A percentile compares a stretch with the other conserved stretches of the same genome.
Conservation (phyloP, 1,140 invertebrate genomes). For the Himalopsyche phryganea region DNA sequence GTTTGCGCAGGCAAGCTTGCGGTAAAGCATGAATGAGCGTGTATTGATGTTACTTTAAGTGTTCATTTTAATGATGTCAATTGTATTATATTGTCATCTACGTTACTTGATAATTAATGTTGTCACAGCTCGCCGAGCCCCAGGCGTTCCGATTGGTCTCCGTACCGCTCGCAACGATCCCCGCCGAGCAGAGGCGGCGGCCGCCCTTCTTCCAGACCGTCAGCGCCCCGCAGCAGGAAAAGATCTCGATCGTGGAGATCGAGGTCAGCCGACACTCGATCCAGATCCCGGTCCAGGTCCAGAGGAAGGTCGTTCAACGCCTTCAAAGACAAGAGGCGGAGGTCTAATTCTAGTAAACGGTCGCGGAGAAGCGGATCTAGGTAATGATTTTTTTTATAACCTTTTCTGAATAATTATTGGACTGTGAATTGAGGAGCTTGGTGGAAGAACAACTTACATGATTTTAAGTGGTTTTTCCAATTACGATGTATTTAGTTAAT, state of each 20-base stretch:
- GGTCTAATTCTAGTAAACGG: slow-evolving; percentile 39
- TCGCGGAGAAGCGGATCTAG: slow-evolving; percentile 30
- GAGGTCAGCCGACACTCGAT: slow-evolving; percentile 37
- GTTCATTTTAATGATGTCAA: too few species aligned
- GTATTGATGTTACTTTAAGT: too few species aligned
- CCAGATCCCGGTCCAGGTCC: slow-evolving; percentile 46
- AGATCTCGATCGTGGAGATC: slow-evolving; percentile 45
- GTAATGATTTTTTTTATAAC: not conserved
- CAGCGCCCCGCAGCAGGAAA: slow-evolving; percentile 35
- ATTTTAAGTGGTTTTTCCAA: too few species aligned
- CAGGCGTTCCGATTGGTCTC: slow-evolving; percentile 16
- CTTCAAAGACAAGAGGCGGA: slow-evolving; percentile 24
- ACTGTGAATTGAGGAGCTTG: too few species aligned
- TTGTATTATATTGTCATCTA: too few species aligned
- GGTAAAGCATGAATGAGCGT: too few species aligned
- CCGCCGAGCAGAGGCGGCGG: slow-evolving; percentile 35
- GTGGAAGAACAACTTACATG: too few species aligned
- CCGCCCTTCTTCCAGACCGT: slow-evolving; percentile 32
- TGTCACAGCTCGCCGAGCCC: slow-evolving; percentile 7
- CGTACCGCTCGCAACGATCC: slow-evolving; percentile 7
- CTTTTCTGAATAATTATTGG: too few species aligned
- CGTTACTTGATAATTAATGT: too few species aligned
- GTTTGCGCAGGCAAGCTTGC: too few species aligned
- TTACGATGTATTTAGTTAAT: too few species aligned
- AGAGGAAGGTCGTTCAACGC: slow-evolving; percentile 38